phyloP scores from a whole-genome alignment of 2,888 invertebrate genomes.

The Eledone cirrhosa region DNA sequence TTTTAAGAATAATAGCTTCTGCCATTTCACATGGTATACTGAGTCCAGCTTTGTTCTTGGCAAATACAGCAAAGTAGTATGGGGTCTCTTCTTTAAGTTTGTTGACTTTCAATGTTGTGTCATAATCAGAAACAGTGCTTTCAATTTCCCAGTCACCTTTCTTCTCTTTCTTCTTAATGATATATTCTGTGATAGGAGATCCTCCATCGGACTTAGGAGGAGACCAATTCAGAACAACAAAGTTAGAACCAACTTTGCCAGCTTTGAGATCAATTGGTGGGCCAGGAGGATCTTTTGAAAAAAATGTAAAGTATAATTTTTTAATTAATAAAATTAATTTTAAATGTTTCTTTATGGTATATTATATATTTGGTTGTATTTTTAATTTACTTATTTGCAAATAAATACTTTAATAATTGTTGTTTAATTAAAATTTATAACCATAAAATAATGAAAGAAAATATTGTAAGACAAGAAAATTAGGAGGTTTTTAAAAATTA shows the following conservation, averaged over 20 bases:
- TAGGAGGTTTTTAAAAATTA: too few species aligned
- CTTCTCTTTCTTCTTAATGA: constrained; percentile 58
- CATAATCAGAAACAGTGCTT: constrained; percentile 47
- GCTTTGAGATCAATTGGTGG: constrained; percentile 52
- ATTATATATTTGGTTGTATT: too few species aligned
- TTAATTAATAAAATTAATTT: too few species aligned
- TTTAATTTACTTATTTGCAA: too few species aligned
- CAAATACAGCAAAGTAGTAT: constrained; percentile 85
- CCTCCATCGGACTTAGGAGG: constrained; percentile 64
- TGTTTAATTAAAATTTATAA: too few species aligned
- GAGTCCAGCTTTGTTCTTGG: constrained; percentile 81
- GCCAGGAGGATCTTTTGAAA: constrained; percentile 43
- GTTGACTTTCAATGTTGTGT: constrained; percentile 38
- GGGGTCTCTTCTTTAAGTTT: constrained; percentile 63
- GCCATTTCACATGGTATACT: constrained; percentile 31
- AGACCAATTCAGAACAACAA: constrained; percentile 59
- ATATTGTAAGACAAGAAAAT: too few species aligned
- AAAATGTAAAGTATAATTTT: too few species aligned
- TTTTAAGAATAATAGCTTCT: constrained; percentile 33
- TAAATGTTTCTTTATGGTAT: too few species aligned
- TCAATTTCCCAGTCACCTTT: constrained; percentile 52
- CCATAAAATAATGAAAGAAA: too few species aligned
- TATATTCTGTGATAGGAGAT: constrained; percentile 60
- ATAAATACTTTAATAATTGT: too few species aligned
- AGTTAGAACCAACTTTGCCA: constrained; percentile 52